Conservation (phyloP, 2,888 invertebrate species). For the Stenodera caucasica region DNA sequence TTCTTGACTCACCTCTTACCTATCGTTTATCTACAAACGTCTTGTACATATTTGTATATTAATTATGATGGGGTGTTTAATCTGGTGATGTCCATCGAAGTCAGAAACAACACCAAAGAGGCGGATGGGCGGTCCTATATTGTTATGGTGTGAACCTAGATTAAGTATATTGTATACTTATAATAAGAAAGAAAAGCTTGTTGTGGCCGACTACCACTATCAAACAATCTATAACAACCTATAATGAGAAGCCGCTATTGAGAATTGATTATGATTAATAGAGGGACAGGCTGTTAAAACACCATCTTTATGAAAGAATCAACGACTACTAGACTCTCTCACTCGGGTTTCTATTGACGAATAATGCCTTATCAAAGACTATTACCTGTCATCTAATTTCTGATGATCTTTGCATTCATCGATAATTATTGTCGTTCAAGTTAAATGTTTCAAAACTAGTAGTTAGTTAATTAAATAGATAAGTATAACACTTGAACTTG, state of each 20-base stretch:
- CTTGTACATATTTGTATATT: slow-evolving; percentile 33
- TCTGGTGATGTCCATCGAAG: slow-evolving; percentile 32
- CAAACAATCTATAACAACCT: slow-evolving; percentile 55
- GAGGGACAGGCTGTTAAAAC: slow-evolving; percentile 31
- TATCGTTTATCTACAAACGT: slow-evolving; percentile 8
- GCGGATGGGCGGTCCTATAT: slow-evolving; percentile 35
- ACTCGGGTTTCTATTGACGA: too few species aligned
- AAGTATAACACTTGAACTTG: neutral
- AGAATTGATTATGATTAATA: slow-evolving; percentile 56
- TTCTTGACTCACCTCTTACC: slow-evolving; percentile 2
- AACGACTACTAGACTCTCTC: slow-evolving; percentile 15
- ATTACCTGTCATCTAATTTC: too few species aligned
- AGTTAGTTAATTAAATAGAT: neutral
- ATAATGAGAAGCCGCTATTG: slow-evolving; percentile 54
- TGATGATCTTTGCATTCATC: slow-evolving; percentile 10
- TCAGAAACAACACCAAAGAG: slow-evolving; percentile 22
- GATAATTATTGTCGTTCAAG: neutral
- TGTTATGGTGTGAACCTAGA: slow-evolving; percentile 37
- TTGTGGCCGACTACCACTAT: slow-evolving; percentile 36
- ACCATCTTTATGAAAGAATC: slow-evolving; percentile 24
- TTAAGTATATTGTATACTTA: slow-evolving; percentile 8
- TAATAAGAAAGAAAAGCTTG: neutral
- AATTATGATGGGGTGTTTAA: slow-evolving; percentile 38
- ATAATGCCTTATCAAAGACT: too few species aligned
- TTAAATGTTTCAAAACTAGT: neutral